Base-by-base conservation (phyloP, 2,113 vertebrate species). In the Piprites chloris region DNA sequence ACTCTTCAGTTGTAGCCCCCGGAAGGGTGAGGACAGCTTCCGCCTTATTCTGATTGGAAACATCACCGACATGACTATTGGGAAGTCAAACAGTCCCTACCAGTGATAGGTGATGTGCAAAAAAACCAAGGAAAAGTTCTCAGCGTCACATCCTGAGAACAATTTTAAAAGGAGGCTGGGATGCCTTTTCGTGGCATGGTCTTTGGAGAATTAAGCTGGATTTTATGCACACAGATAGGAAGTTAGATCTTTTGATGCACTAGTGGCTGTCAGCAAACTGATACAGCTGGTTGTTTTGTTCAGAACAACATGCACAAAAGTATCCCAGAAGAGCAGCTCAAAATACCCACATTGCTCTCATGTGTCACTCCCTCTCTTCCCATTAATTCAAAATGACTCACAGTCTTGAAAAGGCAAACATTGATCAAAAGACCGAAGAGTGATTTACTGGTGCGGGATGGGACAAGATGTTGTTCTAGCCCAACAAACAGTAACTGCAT, bases 1-100 rank as follows among this genome's bases (percentile, higher is more conserved):
- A 73, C 85, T 84, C 95, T 65, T 69, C 90, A 97, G 96, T 95
- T 96, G 92, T 90, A 96, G 94, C 61, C 95, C 94, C 96, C 85
- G 72, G 87, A 97, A 96, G 96, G 93, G 87, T 88, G 94, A 86
- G 67, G 96, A 72, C 91, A 62, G 85, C 94, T 95, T 97, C 88
- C 26, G 4, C 58, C 14, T 1, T 71, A 58, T 84, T 93, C 41
- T 91, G 67, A 26, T 85, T 94, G 62, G 91, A 77, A 91, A 44
- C 76, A 69, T 49, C 49, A 28, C 87, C 90, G 68, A 75, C 26
- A 33, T 73, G 93, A 62, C 78, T 78, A 35, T 32, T 94, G 95
- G 91, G 18, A 74, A 55, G 55, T 53, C 6, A 2, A 32, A 50
- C 21, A 67, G 89, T 91, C 74, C 89, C 81, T 47, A 13, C 33